Evolutionary conservation across 2,888 invertebrate genomes (phyloP).

Genomic region (Amblyjoppa proteus): DNA sequence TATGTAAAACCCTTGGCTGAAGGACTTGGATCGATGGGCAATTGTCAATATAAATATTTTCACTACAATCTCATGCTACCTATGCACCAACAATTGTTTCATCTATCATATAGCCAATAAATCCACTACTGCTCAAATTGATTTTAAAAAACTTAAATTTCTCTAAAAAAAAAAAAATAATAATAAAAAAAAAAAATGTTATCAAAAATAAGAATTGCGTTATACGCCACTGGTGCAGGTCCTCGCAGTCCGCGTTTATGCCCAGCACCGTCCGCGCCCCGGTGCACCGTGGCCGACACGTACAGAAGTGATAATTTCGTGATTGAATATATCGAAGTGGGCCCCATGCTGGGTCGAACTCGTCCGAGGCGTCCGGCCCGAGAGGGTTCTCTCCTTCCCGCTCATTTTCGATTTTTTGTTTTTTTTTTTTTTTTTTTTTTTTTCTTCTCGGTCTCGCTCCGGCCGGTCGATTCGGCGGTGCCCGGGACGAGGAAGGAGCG

Average conservation of each 20-base stretch:
- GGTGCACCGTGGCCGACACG: conserved; percentile 68
- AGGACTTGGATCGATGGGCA: too few relatives aligned
- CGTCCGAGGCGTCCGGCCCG: conserved; percentile 78
- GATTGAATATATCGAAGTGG: conserved; percentile 84
- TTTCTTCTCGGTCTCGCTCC: conserved; percentile 15
- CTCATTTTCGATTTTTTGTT: conserved; percentile 27
- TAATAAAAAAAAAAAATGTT: not conserved
- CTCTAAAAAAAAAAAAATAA: not conserved
- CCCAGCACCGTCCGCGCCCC: conserved; percentile 49
- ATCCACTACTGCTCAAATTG: too few relatives aligned
- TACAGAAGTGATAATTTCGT: conserved; percentile 85
- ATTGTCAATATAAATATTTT: too few relatives aligned
- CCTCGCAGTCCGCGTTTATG: conserved; percentile 2
- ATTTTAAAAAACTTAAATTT: not conserved
- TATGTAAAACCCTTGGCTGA: too few relatives aligned
- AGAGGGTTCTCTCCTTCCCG: conserved; percentile 55
- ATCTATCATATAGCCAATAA: too few relatives aligned
- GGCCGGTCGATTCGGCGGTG: not conserved
- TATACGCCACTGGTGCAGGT: conserved; percentile 27
- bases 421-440: conserved; percentile 37
- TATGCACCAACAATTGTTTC: too few relatives aligned
- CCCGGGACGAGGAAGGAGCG: not conserved
- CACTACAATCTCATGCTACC: too few relatives aligned
- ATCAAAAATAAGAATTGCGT: conserved; percentile 24
- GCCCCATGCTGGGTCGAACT: conserved; percentile 82